These are phyloP conservation scores for Liparis tanakae DNA, from an alignment of 2,797 vertebrate genomes.

Conservation along the genomic window DNA sequence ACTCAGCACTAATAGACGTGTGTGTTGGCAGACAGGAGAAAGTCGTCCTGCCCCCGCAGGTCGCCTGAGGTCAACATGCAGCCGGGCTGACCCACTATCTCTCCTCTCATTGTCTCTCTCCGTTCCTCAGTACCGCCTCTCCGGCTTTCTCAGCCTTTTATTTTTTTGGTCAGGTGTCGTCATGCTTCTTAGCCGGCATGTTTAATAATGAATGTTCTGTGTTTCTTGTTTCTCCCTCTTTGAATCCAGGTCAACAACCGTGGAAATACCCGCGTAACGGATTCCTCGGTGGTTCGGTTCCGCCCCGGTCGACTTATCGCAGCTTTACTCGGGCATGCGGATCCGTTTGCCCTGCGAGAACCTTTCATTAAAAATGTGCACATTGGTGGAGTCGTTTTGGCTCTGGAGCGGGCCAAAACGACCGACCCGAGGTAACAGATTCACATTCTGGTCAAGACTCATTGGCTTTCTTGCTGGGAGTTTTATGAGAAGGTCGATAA, in stretches of 20 bases:
- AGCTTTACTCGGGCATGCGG: neutral
- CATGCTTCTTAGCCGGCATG: constrained; percentile 33
- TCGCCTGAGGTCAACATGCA: constrained; percentile 35
- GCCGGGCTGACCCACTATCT: constrained; percentile 21
- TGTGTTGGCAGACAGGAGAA: constrained; percentile 9
- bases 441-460: neutral
- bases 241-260: constrained; percentile 62
- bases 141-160: constrained; percentile 20
- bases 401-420: neutral
- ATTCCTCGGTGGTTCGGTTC: constrained; percentile 16
- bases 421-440: neutral
- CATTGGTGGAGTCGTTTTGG: neutral
- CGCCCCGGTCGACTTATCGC: neutral
- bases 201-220: constrained; percentile 67
- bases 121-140: constrained; percentile 8
- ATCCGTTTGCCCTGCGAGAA: neutral
- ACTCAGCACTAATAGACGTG: neutral
- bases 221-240: constrained; percentile 45
- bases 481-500: neutral
- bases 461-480: neutral
- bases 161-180: constrained; percentile 31
- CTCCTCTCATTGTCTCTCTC: constrained; percentile 6
- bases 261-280: constrained; percentile 16
- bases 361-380: neutral
- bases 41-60: constrained; percentile 11